Evolutionary conservation across 1,140 invertebrate genomes (phyloP).

Genomic region (Aphis craccivora): DNA sequence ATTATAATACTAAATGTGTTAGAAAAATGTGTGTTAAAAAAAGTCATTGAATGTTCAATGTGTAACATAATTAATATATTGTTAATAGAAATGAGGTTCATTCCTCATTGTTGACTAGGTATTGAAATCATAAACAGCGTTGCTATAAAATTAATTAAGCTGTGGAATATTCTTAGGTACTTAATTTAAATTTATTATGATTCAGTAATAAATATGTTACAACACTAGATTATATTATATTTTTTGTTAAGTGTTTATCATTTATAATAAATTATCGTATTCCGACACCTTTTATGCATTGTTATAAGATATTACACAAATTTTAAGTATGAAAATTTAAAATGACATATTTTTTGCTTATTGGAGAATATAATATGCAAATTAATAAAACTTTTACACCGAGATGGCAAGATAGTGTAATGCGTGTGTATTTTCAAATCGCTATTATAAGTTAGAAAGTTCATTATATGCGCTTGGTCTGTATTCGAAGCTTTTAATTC

Average conservation of each 20-base stretch:
- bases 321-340: not conserved
- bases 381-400: constrained; percentile 17
- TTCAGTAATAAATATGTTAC: not conserved
- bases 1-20: too few relatives aligned
- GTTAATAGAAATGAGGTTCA: too few relatives aligned
- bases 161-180: not conserved
- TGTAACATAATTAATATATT: too few relatives aligned
- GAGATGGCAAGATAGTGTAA: not conserved
- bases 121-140: not conserved
- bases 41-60: too few relatives aligned
- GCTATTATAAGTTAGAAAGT: constrained; percentile 20
- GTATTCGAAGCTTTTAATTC: not conserved
- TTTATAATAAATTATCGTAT: not conserved
- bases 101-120: too few relatives aligned
- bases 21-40: too few relatives aligned
- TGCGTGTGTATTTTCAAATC: constrained; percentile 18
- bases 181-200: not conserved
- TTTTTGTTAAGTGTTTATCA: not conserved
- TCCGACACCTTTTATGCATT: not conserved
- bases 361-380: not conserved
- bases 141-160: too few relatives aligned
- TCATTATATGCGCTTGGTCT: constrained; percentile 9
- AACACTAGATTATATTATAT: not conserved
- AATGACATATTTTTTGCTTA: not conserved
- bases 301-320: not conserved